Conservation (phyloP, 2,113 vertebrate species). For the crab-eating macaque (Macaca fascicularis) region T2T-MFA8v1.1 NC_088376.1:49711001-49711500, state of each 20-base stretch:
- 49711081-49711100: not conserved
- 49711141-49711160: not conserved
- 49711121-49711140: not conserved
- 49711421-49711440: not conserved
- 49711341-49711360: fast-evolving
- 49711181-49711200: not conserved
- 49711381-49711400: not conserved
- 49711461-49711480: not conserved
- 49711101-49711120: not conserved
- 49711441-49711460: not conserved
- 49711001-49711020: not conserved
- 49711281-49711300: not conserved
- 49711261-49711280: not conserved
- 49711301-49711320: not conserved
- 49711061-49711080: not conserved
- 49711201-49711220: not conserved
- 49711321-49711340: not conserved
- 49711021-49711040: not conserved
- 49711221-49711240: not conserved
- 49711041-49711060: not conserved
- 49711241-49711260: not conserved
- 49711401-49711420: not conserved
- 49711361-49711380: not conserved
- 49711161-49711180: not conserved
- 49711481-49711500: not conserved